These are phyloP conservation scores for Parthenolecanium corni DNA, from an alignment of 2,888 invertebrate genomes.

Conservation along the genomic window DNA sequence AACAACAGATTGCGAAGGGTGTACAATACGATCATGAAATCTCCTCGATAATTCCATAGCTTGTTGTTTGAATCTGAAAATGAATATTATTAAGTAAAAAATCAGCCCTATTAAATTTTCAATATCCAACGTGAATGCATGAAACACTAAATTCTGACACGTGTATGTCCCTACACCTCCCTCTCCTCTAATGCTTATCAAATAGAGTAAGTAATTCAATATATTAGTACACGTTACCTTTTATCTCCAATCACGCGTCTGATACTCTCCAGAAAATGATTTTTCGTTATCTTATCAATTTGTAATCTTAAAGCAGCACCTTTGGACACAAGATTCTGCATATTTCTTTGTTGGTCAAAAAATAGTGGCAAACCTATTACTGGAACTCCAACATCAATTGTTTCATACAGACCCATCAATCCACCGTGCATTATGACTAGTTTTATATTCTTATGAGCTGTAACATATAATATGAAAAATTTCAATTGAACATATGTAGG, in stretches of 20 bases:
- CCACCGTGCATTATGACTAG: constrained; percentile 15
- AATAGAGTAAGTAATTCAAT: no score
- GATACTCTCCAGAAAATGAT: neutral
- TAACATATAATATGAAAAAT: neutral
- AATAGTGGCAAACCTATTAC: constrained; percentile 12
- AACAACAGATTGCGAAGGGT: constrained; percentile 21
- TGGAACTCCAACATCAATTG: constrained; percentile 7
- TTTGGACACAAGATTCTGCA: constrained; percentile 6
- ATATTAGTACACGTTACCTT: no score
- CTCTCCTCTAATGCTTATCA: no score
- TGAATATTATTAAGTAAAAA: neutral
- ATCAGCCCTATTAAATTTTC: no score
- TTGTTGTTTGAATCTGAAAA: constrained; percentile 19
- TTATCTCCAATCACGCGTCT: constrained; percentile 2
- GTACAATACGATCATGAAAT: constrained; percentile 18
- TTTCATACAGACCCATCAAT: constrained; percentile 15
- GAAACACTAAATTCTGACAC: no score
- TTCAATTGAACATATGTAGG: no score
- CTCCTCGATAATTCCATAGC: constrained; percentile 4
- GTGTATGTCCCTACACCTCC: no score
- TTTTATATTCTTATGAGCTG: constrained; percentile 19
- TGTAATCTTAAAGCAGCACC: neutral
- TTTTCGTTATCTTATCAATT: constrained; percentile 10
- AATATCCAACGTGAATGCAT: no score
- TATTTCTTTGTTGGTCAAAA: constrained; percentile 12